A percentile compares a stretch with the other conserved stretches of the same genome.
These are phyloP conservation scores for Tinea semifulvella DNA, from an alignment of 2,888 invertebrate genomes.

Conservation along the genomic window DNA sequence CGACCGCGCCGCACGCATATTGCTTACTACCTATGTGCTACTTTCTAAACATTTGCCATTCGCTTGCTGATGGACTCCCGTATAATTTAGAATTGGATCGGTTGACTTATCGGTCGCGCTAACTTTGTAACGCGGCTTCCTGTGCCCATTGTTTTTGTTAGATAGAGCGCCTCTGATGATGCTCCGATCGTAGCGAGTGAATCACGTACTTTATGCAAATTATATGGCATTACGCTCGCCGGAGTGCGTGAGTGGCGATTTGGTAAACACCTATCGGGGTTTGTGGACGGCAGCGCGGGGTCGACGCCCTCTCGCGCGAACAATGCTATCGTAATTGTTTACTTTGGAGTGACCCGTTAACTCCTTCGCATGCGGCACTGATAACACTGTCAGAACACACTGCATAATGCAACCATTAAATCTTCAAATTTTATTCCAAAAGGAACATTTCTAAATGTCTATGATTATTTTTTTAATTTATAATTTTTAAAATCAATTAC, in stretches of 20 bases:
- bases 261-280: conserved; percentile 22
- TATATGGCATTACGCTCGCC: conserved; percentile 23
- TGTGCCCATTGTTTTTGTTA: conserved; percentile 10
- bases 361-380: conserved; percentile 21
- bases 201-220: conserved; percentile 28
- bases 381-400: conserved; percentile 8
- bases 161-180: conserved; percentile 9
- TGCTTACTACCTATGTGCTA: conserved; percentile 11
- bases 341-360: conserved; percentile 44
- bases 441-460: no score
- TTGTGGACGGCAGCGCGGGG: conserved; percentile 24
- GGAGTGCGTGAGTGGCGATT: conserved; percentile 20
- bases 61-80: conserved; percentile 8
- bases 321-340: conserved; percentile 58
- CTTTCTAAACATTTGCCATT: conserved; percentile 17
- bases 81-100: conserved; percentile 14
- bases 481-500: no score
- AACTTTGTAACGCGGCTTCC: conserved; percentile 4
- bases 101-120: background rate
- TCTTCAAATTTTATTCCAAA: no score
- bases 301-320: conserved; percentile 34
- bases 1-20: conserved; percentile 15
- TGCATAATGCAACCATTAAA: background rate
- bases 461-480: no score
- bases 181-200: conserved; percentile 18